phyloP scores from a whole-genome alignment of 2,113 vertebrate genomes.

The Rhinogobius similis region DNA sequence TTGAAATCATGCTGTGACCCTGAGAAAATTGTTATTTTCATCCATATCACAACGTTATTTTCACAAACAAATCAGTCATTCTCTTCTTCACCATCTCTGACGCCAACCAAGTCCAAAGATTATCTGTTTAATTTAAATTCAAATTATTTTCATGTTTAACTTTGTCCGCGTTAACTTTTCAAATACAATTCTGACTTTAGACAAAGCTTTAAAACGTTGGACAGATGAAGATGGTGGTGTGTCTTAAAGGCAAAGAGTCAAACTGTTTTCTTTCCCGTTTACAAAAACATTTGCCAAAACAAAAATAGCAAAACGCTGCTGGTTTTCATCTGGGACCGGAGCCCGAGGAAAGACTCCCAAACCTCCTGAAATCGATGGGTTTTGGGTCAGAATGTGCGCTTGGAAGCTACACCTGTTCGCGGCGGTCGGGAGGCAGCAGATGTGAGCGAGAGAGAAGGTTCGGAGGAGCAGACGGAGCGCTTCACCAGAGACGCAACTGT shows the following conservation, averaged over 20 bases:
- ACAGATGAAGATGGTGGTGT: background rate
- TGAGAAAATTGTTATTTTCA: too few species aligned
- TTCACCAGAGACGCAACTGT: too few species aligned
- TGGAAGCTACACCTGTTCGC: conserved; percentile 40
- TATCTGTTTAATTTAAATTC: too few species aligned
- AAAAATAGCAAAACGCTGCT: background rate
- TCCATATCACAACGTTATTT: too few species aligned
- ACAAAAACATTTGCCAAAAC: conserved; percentile 14
- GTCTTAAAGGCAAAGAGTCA: background rate
- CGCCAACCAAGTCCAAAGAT: too few species aligned
- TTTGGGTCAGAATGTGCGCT: conserved; percentile 17
- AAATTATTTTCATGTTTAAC: background rate
- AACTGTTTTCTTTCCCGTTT: background rate
- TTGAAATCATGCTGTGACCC: too few species aligned
- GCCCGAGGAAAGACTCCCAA: conserved; percentile 35
- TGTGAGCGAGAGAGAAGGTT: background rate
- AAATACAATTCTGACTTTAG: background rate
- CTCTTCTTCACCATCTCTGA: background rate
- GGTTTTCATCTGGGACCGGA: conserved; percentile 14
- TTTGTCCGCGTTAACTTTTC: background rate
- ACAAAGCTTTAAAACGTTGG: background rate
- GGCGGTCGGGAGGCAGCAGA: conserved; percentile 8
- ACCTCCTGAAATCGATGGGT: conserved; percentile 32
- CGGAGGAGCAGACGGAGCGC: conserved; percentile 27
- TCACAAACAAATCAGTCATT: too few species aligned